Evolutionary conservation across 2,888 invertebrate genomes (phyloP).

Genomic region (Epirrita christyi): DNA sequence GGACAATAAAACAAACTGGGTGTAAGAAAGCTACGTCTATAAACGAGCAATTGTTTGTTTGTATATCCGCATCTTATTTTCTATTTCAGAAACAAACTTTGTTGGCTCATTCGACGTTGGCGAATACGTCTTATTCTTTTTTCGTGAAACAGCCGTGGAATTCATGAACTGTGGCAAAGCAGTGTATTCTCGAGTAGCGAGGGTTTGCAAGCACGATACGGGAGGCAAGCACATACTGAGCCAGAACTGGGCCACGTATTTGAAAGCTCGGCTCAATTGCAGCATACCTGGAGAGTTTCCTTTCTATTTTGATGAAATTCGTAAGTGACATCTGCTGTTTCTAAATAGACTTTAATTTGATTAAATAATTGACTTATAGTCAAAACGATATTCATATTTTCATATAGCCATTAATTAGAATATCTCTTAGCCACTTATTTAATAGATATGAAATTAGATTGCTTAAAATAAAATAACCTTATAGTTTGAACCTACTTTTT

Average conservation of each 20-base stretch:
- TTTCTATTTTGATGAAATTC: slow-evolving; percentile 91
- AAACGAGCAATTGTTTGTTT: neutral
- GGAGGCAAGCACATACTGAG: slow-evolving; percentile 87
- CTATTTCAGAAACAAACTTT: slow-evolving; percentile 87
- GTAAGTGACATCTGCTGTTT: slow-evolving; percentile 67
- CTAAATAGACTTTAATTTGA: neutral
- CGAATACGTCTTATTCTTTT: slow-evolving; percentile 89
- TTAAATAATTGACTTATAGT: neutral
- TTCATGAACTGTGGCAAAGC: slow-evolving; percentile 89
- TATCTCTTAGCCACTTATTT: too few relatives aligned
- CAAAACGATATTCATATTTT: neutral
- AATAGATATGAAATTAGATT: too few relatives aligned
- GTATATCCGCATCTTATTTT: neutral
- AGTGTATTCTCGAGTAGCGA: slow-evolving; percentile 89
- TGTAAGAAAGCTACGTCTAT: neutral
- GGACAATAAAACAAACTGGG: neutral
- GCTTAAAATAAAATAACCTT: too few relatives aligned
- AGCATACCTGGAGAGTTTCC: slow-evolving; percentile 90
- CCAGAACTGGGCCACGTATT: slow-evolving; percentile 88
- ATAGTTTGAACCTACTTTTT: neutral
- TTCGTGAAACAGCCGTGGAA: slow-evolving; percentile 88
- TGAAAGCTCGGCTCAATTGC: slow-evolving; percentile 88
- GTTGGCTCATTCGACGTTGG: slow-evolving; percentile 89
- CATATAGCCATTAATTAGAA: neutral
- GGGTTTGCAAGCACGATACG: slow-evolving; percentile 89